A percentile compares a stretch with the other conserved stretches of the same genome.
These are phyloP conservation scores for Hippocampus barbouri DNA, from an alignment of 2,113 vertebrate genomes.

Conservation along the genomic window DNA sequence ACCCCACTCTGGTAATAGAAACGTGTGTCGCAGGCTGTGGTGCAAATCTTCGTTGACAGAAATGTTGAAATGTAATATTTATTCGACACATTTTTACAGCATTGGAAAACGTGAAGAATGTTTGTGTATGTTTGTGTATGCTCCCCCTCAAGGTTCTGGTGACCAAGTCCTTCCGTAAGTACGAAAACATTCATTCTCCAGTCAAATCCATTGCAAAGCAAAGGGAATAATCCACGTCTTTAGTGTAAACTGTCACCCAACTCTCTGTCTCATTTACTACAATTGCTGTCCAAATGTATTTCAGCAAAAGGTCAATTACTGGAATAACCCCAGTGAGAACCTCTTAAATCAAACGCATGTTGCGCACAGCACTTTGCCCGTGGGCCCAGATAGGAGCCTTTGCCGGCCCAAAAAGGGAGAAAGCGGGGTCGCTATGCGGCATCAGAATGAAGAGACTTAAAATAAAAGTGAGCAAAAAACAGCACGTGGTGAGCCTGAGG, in stretches of 20 bases:
- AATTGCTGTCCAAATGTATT: background rate
- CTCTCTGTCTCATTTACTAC: background rate
- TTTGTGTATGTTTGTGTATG: background rate
- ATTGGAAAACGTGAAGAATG: no score
- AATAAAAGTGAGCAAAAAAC: conserved; percentile 41
- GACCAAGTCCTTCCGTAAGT: background rate
- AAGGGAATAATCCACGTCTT: background rate
- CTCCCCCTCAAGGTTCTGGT: conserved; percentile 1
- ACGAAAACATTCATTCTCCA: conserved; percentile 10
- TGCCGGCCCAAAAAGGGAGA: conserved; percentile 36
- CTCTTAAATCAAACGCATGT: background rate
- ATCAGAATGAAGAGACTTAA: conserved; percentile 64
- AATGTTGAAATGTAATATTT: no score
- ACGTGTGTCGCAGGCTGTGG: background rate
- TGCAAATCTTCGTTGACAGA: no score
- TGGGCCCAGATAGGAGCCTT: conserved; percentile 47
- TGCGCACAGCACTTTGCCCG: conserved; percentile 49
- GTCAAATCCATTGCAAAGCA: background rate
- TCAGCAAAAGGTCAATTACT: background rate
- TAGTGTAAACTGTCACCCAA: background rate
- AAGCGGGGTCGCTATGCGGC: conserved; percentile 31
- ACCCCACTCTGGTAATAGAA: no score
- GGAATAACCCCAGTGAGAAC: background rate
- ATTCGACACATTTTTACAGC: no score
- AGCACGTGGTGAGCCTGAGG: conserved; percentile 38